These are phyloP conservation scores for Oncorhynchus keta DNA, from an alignment of 2,113 vertebrate genomes.

Conservation along the genomic window DNA sequence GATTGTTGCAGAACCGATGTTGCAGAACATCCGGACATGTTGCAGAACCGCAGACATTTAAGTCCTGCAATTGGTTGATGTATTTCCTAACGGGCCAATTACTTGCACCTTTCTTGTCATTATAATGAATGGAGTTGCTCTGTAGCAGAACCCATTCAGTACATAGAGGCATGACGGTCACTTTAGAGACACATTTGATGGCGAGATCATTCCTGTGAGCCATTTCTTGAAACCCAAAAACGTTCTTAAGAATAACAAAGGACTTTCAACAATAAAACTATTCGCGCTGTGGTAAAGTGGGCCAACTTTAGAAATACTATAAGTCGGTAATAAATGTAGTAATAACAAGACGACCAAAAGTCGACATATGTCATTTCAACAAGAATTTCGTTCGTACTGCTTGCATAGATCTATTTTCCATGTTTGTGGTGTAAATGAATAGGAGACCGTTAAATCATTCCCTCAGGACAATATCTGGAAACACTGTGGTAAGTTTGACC, in stretches of 20 bases:
- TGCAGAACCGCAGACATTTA: neutral
- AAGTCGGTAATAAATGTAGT: neutral
- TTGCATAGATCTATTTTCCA: no score
- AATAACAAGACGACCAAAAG: neutral
- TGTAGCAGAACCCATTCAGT: neutral
- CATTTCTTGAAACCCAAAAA: neutral
- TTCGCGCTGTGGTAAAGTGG: neutral
- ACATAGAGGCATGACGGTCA: neutral
- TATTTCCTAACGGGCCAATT: neutral
- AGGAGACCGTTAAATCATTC: neutral
- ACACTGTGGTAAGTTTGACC: neutral
- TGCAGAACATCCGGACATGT: constrained; percentile 7
- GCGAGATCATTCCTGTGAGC: neutral
- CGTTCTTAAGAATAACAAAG: neutral
- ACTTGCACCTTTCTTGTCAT: neutral
- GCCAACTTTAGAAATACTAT: neutral
- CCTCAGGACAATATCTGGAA: neutral
- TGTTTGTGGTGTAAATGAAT: neutral
- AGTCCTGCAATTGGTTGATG: no score
- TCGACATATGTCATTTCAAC: neutral
- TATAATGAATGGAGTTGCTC: neutral
- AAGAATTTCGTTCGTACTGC: neutral
- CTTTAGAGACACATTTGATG: neutral
- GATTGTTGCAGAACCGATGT: constrained; percentile 20
- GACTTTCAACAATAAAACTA: neutral